Evolutionary conservation across 2,797 vertebrate genomes (phyloP), one percentile per base, ranked within the genome.

Genomic region (Etheostoma perlongum): DNA sequence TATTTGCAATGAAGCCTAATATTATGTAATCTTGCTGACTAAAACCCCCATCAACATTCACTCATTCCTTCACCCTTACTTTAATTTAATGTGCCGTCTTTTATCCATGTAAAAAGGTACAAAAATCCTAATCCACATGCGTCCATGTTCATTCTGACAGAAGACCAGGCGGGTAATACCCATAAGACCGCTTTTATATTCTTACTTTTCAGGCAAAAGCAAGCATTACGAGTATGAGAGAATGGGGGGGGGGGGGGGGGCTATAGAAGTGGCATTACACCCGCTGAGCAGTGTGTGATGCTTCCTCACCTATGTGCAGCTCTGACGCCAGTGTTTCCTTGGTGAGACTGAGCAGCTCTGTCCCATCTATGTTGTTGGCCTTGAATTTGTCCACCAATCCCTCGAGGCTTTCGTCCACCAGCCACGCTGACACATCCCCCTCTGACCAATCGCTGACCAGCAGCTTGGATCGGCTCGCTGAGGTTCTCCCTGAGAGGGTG

Each of bases 321-420:
- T 99, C 98, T 71, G 94, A 93, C 75, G 90, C 84, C 88, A 99
- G 94, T 10, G 93, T 96, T 82, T 99, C 97, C 90, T 97, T 98
- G 79, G 94, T 98, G 85, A 99, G 96, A 69, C 83, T 85, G 49
- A 99, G 89, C 23, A 99, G 93, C 88, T 99, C 97, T 21, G 93
- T 94, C 65, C 98, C 98, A 64, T 99, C 97, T 10, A 99, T 98
- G 89, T 99, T 97, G 91, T 99, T 98, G 63, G 79, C 91, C 86
- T 93, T 95, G 91, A 99, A 99, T 85, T 91, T 90, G 52, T 78
- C 92, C 73, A 96, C 94, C 55, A 99, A 92, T 47, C 92, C 94
- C 82, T 91, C 76, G 72, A 99, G 93, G 57, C 93, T 95, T 78
- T 98, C 96, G 65, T 93, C 93, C 72, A 68, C 85, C 79, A 99